These are phyloP conservation scores for Netelia fuscicornis DNA, from an alignment of 2,888 invertebrate species.

Conservation along the genomic window DNA sequence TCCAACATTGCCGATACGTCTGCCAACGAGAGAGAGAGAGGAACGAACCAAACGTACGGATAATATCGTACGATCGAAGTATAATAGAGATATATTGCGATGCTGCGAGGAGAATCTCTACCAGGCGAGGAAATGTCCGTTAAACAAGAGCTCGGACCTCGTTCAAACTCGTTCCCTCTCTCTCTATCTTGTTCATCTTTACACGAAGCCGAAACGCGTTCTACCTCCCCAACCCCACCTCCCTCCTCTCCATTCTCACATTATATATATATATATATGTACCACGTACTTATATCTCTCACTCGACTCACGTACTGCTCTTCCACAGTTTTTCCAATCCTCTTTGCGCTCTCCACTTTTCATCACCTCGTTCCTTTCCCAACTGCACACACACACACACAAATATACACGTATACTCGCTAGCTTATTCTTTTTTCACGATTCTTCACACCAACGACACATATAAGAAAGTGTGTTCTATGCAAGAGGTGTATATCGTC, in stretches of 20 bases:
- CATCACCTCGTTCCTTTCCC: conserved; percentile 50
- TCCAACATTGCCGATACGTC: neutral
- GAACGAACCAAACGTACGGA: conserved; percentile 2
- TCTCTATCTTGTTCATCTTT: conserved; percentile 12
- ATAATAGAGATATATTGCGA: conserved; percentile 50
- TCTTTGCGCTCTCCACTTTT: conserved; percentile 61
- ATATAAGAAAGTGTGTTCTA: neutral
- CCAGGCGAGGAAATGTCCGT: conserved; percentile 41
- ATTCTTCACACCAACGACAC: conserved; percentile 2
- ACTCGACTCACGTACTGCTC: conserved; percentile 61
- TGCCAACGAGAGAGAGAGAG: conserved; percentile 2
- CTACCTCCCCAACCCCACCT: neutral
- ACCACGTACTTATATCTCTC: conserved; percentile 49
- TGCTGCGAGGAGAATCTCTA: conserved; percentile 43
- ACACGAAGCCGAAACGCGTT: conserved; percentile 15
- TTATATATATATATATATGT: neutral
- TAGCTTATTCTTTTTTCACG: conserved; percentile 11
- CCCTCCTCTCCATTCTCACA: neutral
- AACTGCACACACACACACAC: conserved; percentile 6
- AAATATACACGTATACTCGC: neutral
- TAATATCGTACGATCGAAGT: conserved; percentile 40
- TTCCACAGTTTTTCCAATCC: conserved; percentile 63
- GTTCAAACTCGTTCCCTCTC: conserved; percentile 35
- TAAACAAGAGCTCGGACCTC: conserved; percentile 51
- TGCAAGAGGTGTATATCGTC: conserved; percentile 6